Conservation (phyloP, 2,113 vertebrate genomes). For the Salvator merianae region DNA sequence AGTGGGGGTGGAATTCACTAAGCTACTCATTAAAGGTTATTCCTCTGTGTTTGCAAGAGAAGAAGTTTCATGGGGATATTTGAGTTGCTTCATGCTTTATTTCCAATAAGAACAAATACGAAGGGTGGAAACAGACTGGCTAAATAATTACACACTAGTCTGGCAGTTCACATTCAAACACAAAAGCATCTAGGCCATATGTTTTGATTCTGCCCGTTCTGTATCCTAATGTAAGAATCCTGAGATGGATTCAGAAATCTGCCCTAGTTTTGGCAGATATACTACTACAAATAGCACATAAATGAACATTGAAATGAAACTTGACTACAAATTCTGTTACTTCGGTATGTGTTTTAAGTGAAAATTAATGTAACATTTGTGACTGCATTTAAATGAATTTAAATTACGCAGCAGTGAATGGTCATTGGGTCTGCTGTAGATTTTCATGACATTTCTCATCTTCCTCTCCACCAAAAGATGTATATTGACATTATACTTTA, state of each 20-base stretch:
- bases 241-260: not conserved
- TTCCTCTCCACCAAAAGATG: not conserved
- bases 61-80: not conserved
- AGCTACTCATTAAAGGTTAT: conserved; percentile 10
- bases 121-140: conserved; percentile 2
- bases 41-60: not conserved
- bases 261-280: not conserved
- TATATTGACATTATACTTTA: not conserved
- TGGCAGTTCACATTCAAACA: not conserved
- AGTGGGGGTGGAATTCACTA: conserved; percentile 3
- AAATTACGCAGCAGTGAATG: not conserved
- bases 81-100: not conserved
- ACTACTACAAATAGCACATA: not conserved
- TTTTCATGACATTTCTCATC: not conserved
- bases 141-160: not conserved
- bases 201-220: not conserved
- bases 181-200: not conserved
- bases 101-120: not conserved
- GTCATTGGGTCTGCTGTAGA: not conserved
- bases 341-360: no score
- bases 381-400: not conserved
- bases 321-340: no score
- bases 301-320: not conserved
- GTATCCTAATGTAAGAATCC: not conserved
- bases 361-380: no score